These are phyloP conservation scores for Gadopsis marmoratus DNA, from an alignment of 2,797 vertebrate genomes.

Conservation along the genomic window DNA sequence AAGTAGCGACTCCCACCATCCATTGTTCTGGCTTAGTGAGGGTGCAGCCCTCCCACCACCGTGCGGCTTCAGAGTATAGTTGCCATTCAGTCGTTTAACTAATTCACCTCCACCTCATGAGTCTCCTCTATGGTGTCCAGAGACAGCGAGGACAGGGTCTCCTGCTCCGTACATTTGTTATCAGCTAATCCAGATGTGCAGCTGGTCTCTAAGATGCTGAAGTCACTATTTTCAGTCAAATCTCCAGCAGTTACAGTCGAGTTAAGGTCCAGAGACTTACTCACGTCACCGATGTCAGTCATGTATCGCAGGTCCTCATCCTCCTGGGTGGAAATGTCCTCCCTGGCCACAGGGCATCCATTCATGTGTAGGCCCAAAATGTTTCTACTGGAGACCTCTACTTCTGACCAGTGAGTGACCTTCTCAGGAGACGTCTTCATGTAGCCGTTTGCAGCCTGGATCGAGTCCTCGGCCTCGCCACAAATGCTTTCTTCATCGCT, in stretches of 20 bases:
- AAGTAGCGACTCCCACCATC: constrained; percentile 16
- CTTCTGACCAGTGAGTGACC: constrained; percentile 23
- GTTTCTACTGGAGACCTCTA: constrained; percentile 26
- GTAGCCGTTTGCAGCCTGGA: constrained; percentile 33
- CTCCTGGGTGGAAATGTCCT: constrained; percentile 11
- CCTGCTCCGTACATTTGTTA: constrained; percentile 13
- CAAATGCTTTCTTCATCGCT: constrained; percentile 65
- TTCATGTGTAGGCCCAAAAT: constrained; percentile 58
- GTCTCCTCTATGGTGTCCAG: constrained; percentile 48
- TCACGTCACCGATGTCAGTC: not conserved
- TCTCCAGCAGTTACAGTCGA: constrained; percentile 27
- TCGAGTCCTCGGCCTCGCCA: constrained; percentile 38
- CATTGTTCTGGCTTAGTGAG: constrained; percentile 18
- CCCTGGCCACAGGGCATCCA: constrained; percentile 22
- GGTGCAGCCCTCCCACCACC: constrained; percentile 16
- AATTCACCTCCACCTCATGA: constrained; percentile 42
- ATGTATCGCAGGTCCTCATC: constrained; percentile 23
- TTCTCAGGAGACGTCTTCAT: constrained; percentile 27
- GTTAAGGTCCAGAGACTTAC: constrained; percentile 34
- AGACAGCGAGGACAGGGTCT: constrained; percentile 19
- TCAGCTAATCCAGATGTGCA: constrained; percentile 15
- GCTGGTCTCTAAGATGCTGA: constrained; percentile 64
- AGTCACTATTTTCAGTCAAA: constrained; percentile 62
- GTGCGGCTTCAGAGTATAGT: not conserved
- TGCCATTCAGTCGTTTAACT: constrained; percentile 30